Evolutionary conservation across 2,888 invertebrate species (phyloP).

Genomic region (Parnassius glacialis): DNA sequence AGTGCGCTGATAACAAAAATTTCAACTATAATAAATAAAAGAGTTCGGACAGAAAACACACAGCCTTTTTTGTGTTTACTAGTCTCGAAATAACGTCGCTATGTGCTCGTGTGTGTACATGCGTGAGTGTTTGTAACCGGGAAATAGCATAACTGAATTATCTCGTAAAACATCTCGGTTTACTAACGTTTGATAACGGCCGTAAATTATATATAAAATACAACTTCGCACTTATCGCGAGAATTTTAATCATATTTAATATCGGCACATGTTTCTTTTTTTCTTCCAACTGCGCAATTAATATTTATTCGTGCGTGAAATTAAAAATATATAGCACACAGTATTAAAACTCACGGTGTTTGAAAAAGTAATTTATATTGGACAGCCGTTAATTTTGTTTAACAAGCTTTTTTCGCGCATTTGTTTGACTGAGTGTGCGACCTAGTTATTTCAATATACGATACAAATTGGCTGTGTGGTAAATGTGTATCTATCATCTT

Average conservation of each 20-base stretch:
- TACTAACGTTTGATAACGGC: conserved; percentile 21
- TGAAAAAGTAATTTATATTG: conserved; percentile 25
- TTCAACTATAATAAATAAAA: conserved; percentile 15
- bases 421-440: background rate
- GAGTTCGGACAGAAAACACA: background rate
- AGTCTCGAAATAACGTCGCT: conserved; percentile 1
- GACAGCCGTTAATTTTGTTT: conserved; percentile 24
- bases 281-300: conserved; percentile 41
- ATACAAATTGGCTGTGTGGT: too few species aligned
- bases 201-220: conserved; percentile 24
- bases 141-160: conserved; percentile 20
- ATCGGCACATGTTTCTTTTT: conserved; percentile 32
- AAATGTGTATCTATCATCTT: too few species aligned
- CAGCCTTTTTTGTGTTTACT: background rate
- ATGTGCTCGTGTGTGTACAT: background rate
- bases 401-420: conserved; percentile 20
- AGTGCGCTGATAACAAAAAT: conserved; percentile 6
- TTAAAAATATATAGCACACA: conserved; percentile 51
- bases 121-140: conserved; percentile 4
- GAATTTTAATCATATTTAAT: conserved; percentile 32
- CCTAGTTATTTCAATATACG: background rate
- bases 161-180: conserved; percentile 23
- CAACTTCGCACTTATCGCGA: conserved; percentile 26
- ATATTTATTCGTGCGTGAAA: conserved; percentile 59
- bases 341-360: conserved; percentile 44